These are phyloP conservation scores for Cardiocondyla obscurior DNA, from an alignment of 1,140 invertebrate genomes.

Conservation along the genomic window DNA sequence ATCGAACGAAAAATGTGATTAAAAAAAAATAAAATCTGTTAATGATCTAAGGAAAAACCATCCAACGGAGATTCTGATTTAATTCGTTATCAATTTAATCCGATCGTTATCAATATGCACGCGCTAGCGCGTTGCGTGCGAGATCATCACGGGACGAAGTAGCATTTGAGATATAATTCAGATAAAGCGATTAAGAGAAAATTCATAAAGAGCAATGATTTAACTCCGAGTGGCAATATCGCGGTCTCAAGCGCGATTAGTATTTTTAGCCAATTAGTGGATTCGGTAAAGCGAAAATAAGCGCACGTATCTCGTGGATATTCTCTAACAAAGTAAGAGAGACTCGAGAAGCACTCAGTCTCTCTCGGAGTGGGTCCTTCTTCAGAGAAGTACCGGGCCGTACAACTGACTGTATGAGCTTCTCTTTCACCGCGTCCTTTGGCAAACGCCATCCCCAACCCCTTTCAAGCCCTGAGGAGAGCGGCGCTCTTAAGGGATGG, in stretches of 20 bases:
- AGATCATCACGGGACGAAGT: background rate
- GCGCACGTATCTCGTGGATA: constrained; percentile 26
- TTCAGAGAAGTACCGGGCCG: constrained; percentile 44
- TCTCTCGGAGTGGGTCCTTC: constrained; percentile 31
- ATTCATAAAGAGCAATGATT: background rate
- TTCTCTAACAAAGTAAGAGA: constrained; percentile 47
- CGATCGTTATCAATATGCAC: background rate
- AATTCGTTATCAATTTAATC: background rate
- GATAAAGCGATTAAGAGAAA: background rate
- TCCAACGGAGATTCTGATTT: background rate
- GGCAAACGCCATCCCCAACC: background rate
- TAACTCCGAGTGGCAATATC: background rate
- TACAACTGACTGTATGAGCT: constrained; percentile 50
- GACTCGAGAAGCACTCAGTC: constrained; percentile 41
- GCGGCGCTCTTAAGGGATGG: constrained; percentile 50
- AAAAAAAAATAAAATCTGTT: background rate
- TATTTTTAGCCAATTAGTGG: constrained; percentile 47
- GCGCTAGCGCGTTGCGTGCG: background rate
- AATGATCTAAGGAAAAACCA: background rate
- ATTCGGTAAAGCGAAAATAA: constrained; percentile 43
- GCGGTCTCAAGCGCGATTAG: constrained; percentile 4
- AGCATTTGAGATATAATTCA: background rate
- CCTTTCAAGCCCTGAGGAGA: constrained; percentile 1
- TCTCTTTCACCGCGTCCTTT: constrained; percentile 47
- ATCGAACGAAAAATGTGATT: constrained; percentile 14